phyloP scores from a whole-genome alignment of 2,113 vertebrate species.

The Varanus salvator region DNA sequence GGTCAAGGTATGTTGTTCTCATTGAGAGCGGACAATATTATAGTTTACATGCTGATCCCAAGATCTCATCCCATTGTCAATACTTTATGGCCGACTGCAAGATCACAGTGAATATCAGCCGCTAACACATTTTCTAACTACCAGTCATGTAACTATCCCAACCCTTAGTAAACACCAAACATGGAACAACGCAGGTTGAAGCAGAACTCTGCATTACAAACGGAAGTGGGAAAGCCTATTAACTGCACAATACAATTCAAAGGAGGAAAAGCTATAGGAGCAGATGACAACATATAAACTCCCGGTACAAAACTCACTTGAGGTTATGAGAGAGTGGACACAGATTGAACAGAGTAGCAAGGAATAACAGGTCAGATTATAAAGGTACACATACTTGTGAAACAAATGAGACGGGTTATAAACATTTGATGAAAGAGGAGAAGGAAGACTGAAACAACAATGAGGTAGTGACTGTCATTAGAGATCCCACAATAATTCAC shows the following conservation, averaged over 20 bases:
- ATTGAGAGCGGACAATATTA: not conserved
- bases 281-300: not conserved
- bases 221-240: no score
- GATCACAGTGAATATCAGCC: not conserved
- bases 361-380: not conserved
- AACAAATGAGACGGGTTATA: not conserved
- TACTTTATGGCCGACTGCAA: not conserved
- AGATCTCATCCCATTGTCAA: not conserved
- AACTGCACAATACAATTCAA: no score
- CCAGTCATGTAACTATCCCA: not conserved
- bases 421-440: not conserved
- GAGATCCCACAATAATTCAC: not conserved
- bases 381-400: not conserved
- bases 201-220: no score
- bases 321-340: not conserved
- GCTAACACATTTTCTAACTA: not conserved
- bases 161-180: no score
- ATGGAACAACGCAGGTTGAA: not conserved
- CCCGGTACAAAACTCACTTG: not conserved
- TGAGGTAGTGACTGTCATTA: not conserved
- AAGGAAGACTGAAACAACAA: not conserved
- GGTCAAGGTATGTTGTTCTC: not conserved
- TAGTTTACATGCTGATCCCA: not conserved
- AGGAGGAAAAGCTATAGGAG: not conserved
- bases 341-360: not conserved